Conservation (phyloP, 2,888 invertebrate genomes). For the Drosophila multiciliata region DNA sequence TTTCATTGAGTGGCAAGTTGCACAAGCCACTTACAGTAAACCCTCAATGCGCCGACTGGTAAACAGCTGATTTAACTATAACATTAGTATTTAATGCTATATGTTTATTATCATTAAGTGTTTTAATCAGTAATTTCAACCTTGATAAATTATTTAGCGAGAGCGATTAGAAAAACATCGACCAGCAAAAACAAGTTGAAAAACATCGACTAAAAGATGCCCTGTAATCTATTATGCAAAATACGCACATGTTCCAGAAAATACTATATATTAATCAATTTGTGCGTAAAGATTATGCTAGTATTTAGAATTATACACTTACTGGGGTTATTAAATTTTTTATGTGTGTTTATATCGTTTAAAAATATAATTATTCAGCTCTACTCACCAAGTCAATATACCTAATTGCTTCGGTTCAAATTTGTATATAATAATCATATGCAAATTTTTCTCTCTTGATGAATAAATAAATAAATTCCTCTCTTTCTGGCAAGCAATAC, state of each 20-base stretch:
- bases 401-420: neutral
- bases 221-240: neutral
- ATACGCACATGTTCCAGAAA: neutral
- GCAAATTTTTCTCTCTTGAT: neutral
- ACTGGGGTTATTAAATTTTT: neutral
- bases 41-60: neutral
- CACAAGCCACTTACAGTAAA: neutral
- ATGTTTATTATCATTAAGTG: constrained; percentile 22
- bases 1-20: neutral
- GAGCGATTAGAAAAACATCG: neutral
- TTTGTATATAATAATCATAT: neutral
- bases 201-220: neutral
- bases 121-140: constrained; percentile 19
- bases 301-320: neutral
- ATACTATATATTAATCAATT: too few relatives aligned
- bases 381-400: neutral
- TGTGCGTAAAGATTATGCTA: neutral
- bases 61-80: neutral
- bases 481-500: neutral
- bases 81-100: neutral
- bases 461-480: neutral
- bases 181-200: neutral
- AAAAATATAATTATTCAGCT: neutral
- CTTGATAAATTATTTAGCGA: constrained; percentile 12
- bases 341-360: neutral